Evolutionary conservation across 2,797 vertebrate genomes (phyloP), one percentile per base, ranked within the genome.

Genomic region (Rhinella marina): DNA sequence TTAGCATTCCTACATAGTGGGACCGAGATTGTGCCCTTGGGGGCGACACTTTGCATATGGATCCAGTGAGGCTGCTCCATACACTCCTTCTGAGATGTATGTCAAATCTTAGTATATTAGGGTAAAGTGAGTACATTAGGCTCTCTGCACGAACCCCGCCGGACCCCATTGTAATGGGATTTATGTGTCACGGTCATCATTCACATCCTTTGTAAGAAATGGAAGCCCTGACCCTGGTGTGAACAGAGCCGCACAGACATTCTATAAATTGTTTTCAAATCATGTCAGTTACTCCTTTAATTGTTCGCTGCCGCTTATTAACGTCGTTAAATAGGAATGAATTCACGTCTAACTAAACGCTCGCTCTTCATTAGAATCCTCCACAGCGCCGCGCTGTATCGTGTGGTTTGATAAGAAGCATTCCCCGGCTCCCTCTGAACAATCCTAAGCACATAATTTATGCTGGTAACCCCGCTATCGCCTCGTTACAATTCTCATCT

Each of bases 391-490:
- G 25, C 52, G 52, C 56, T 48, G 29, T 52, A 76, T 62, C 84
- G 21, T 72, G 78, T 75, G 68, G 32, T 62, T 86, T 81, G 72
- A 85, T 78, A 82, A 83, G n/a, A 27, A n/a, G 80, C 70, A 2
- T n/a, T 77, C 57, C 73, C 50, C 66, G 50, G 56, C n/a, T 68
- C 12, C 81, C 41, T 64, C 56, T 50, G 32, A 78, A 88, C 62
- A 88, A 79, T 88, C 84, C 66, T 77, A 78, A 68, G 29, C 52
- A 14, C 81, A 84, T 88, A 77, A 78, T 78, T 78, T 83, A 83
- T 87, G 70, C 59, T 56, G 52, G 19, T 19, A n/a, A 50, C 54
- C 68, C 80, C 75, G 52, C 3, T 16, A 64, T 88, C 48, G 64
- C 19, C 54, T 23, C 79, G 70, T 73, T 70, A 50, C 81, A 27